Conservation (phyloP, 2,797 vertebrate genomes). For the Coracias cyanogaster region DNA sequence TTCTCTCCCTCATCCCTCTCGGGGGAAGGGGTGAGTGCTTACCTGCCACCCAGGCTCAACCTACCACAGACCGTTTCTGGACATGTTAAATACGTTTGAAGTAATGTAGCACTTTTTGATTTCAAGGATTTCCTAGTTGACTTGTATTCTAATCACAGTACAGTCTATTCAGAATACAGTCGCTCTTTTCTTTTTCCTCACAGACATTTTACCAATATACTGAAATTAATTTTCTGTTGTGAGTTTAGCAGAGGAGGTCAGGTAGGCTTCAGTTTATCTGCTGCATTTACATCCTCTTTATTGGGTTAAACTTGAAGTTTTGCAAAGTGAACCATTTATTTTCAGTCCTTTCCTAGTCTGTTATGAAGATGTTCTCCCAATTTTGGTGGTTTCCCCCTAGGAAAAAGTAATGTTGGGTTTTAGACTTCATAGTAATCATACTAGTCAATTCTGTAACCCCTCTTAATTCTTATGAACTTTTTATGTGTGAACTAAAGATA, state of each 20-base stretch:
- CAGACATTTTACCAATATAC: not conserved
- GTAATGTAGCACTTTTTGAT: not conserved
- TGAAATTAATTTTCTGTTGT: not conserved
- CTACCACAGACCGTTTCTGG: not conserved
- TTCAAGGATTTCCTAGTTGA: not conserved
- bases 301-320: not conserved
- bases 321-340: not conserved
- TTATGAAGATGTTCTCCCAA: not conserved
- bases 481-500: not conserved
- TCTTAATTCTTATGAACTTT: not conserved
- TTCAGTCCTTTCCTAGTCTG: not conserved
- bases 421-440: not conserved
- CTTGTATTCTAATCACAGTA: not conserved
- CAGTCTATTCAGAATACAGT: not conserved
- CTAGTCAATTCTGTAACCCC: not conserved
- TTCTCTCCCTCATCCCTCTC: not conserved
- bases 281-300: not conserved
- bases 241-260: not conserved
- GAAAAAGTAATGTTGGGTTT: not conserved
- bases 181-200: not conserved
- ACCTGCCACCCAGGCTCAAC: not conserved
- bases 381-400: not conserved
- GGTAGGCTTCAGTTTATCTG: not conserved
- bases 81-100: not conserved
- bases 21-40: not conserved